Conservation (phyloP, 2,113 vertebrate species). For the Pelobates fuscus region DNA sequence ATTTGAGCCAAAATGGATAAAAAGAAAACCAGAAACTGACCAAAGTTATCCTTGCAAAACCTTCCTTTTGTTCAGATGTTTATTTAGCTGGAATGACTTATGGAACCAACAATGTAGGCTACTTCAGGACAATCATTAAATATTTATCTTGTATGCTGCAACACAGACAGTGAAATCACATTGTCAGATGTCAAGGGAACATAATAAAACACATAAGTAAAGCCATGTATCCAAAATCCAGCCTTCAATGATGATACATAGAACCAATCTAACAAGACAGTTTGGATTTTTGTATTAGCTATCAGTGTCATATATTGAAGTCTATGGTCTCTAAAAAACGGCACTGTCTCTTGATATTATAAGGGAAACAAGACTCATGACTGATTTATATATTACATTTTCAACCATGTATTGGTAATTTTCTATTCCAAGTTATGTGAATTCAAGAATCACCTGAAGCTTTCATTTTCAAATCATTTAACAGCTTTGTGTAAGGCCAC, state of each 20-base stretch:
- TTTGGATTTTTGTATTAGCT: neutral
- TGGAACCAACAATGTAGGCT: conserved; percentile 26
- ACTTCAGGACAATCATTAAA: conserved; percentile 41
- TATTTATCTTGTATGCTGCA: conserved; percentile 38
- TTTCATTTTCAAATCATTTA: too few species aligned
- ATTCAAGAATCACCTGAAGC: neutral
- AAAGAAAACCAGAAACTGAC: too few species aligned
- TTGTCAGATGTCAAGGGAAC: conserved; percentile 31
- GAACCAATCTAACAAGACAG: conserved; percentile 4
- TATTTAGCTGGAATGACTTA: too few species aligned
- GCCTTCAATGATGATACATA: conserved; percentile 12
- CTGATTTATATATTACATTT: neutral
- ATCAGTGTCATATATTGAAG: neutral
- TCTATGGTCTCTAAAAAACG: neutral
- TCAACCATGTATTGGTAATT: neutral
- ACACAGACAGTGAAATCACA: conserved; percentile 26
- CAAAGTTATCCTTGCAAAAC: neutral
- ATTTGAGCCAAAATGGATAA: too few species aligned
- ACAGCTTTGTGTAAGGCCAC: too few species aligned
- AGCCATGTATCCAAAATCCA: neutral
- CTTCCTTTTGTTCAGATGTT: conserved; percentile 25
- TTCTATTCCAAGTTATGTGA: neutral
- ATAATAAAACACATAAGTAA: conserved; percentile 31
- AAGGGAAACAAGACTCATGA: neutral
- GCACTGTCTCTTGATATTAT: neutral